Evolutionary conservation across 2,113 vertebrate species (phyloP).

Genomic region (Callaeas wilsoni): DNA sequence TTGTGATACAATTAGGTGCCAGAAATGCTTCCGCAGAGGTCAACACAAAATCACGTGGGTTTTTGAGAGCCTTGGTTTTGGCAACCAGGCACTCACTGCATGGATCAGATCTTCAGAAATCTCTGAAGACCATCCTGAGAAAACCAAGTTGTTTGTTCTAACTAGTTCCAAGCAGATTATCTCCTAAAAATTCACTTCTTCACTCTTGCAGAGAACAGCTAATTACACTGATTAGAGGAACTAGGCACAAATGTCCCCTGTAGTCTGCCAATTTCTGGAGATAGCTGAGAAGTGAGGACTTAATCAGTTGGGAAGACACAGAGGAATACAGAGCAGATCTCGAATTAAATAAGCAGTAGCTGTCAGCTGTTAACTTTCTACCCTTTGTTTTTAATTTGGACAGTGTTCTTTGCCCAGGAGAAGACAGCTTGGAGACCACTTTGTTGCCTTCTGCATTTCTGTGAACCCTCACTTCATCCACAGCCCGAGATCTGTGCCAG

Average conservation of each 20-base stretch:
- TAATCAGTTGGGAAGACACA: background rate
- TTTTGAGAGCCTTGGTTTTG: background rate
- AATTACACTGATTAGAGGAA: background rate
- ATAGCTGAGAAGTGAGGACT: background rate
- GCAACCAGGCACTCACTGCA: background rate
- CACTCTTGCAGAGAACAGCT: background rate
- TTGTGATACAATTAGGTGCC: background rate
- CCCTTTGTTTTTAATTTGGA: rapidly evolving
- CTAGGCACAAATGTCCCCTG: background rate
- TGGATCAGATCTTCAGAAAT: background rate
- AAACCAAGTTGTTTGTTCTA: background rate
- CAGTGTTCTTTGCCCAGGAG: background rate
- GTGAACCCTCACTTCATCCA: background rate
- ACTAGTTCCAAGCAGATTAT: background rate
- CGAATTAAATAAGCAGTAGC: background rate
- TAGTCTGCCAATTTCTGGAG: background rate
- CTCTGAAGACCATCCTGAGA: background rate
- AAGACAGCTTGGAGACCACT: background rate
- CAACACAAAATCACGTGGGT: background rate
- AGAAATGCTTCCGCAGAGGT: background rate
- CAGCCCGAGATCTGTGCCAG: background rate
- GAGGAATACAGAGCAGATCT: background rate
- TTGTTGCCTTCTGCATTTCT: background rate
- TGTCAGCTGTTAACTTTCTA: background rate
- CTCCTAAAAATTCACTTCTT: background rate